These are phyloP conservation scores for Leptobrachium ailaonicum DNA, from an alignment of 2,113 vertebrate species.

Conservation along the genomic window DNA sequence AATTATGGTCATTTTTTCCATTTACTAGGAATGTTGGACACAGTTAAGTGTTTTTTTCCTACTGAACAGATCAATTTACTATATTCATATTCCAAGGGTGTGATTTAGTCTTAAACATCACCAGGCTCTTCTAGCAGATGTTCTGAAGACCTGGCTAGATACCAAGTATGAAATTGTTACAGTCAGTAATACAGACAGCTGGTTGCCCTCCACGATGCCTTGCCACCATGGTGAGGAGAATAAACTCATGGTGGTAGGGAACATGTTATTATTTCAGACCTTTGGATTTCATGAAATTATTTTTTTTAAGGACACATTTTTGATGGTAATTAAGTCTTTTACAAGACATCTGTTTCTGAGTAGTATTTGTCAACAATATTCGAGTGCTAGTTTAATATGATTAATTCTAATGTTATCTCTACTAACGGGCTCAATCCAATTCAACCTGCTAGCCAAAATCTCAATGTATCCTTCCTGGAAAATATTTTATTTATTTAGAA, in stretches of 20 bases:
- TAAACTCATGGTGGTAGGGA: not conserved
- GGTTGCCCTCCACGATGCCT: conserved; percentile 43
- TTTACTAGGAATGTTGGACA: conserved; percentile 18
- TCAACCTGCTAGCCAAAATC: too few relatives aligned
- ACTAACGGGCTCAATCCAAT: too few relatives aligned
- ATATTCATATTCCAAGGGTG: conserved; percentile 41
- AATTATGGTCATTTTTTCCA: conserved; percentile 17
- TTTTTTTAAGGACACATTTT: too few relatives aligned
- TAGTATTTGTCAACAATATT: too few relatives aligned
- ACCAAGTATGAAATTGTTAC: conserved; percentile 42
- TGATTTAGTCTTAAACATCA: conserved; percentile 23
- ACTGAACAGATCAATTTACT: conserved; percentile 38
- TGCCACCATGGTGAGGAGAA: conserved; percentile 40
- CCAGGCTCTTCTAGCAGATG: conserved; percentile 41
- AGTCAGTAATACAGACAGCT: conserved; percentile 42
- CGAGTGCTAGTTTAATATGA: too few relatives aligned
- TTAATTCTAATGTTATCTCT: too few relatives aligned
- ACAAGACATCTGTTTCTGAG: too few relatives aligned
- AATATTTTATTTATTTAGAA: too few relatives aligned
- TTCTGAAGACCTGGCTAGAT: conserved; percentile 43
- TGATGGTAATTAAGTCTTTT: too few relatives aligned
- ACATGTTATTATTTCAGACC: conserved; percentile 29
- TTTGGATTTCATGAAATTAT: too few relatives aligned
- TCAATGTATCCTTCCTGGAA: too few relatives aligned
- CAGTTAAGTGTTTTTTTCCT: conserved; percentile 9